phyloP scores from a whole-genome alignment of 2,797 vertebrate genomes.

The Diplodus sargus region DNA sequence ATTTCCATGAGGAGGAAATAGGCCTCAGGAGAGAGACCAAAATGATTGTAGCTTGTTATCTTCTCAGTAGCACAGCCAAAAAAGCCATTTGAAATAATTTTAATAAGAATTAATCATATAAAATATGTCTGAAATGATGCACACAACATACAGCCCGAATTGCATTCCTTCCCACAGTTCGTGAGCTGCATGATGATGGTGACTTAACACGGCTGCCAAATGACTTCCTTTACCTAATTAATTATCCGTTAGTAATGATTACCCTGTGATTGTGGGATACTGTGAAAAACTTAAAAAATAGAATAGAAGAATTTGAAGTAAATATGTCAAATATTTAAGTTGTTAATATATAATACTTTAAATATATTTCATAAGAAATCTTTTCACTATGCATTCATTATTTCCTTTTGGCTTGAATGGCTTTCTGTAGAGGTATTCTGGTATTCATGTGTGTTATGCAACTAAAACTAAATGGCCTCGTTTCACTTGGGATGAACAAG shows the following conservation, averaged over 20 bases:
- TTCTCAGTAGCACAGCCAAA: conserved; percentile 15
- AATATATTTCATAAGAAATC: conserved; percentile 38
- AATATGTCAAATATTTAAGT: conserved; percentile 32
- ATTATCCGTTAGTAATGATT: conserved; percentile 25
- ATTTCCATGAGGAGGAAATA: conserved; percentile 19
- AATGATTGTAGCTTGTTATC: conserved; percentile 2
- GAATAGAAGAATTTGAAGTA: conserved; percentile 25
- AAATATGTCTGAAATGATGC: conserved; percentile 41
- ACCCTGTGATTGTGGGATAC: conserved; percentile 6
- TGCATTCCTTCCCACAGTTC: conserved; percentile 7
- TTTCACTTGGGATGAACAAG: conserved; percentile 48
- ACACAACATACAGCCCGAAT: conserved; percentile 21
- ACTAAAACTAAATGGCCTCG: conserved; percentile 40
- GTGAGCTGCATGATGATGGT: conserved; percentile 48
- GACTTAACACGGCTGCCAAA: conserved; percentile 34
- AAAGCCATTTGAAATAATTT: conserved; percentile 23
- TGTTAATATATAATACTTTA: conserved; percentile 29
- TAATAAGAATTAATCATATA: conserved; percentile 24
- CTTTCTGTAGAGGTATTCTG: conserved; percentile 71
- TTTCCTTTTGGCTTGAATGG: conserved; percentile 62
- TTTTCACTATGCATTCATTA: conserved; percentile 17
- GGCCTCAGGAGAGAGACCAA: conserved; percentile 15
- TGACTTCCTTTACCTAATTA: not conserved
- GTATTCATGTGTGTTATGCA: conserved; percentile 52
- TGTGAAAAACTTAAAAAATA: conserved; percentile 13